phyloP scores from a whole-genome alignment of 2,888 invertebrate species.

The Catocala sponsa region DNA sequence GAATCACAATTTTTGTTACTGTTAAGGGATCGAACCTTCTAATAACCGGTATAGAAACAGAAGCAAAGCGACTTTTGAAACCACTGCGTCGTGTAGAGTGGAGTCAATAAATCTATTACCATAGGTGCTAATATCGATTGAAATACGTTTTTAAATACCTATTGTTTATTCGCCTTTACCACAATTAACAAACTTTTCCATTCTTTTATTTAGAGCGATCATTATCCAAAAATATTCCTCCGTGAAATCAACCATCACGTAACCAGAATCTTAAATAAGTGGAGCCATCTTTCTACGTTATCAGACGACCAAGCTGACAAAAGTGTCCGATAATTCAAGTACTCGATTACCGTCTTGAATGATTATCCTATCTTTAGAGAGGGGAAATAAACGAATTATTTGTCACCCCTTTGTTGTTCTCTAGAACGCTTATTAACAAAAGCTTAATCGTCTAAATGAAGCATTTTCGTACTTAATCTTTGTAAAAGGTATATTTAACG shows the following conservation, averaged over 20 bases:
- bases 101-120: no score
- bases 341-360: constrained; percentile 50
- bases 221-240: neutral
- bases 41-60: no score
- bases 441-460: constrained; percentile 81
- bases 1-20: no score
- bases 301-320: constrained; percentile 37
- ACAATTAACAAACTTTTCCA: no score
- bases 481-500: constrained; percentile 72
- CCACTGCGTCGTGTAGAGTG: no score
- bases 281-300: constrained; percentile 25
- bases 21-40: no score
- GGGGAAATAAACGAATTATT: constrained; percentile 77
- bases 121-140: no score
- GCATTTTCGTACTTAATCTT: constrained; percentile 73
- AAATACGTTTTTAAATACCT: no score
- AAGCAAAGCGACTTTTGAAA: no score
- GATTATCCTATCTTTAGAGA: constrained; percentile 58
- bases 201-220: no score
- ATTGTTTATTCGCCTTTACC: no score
- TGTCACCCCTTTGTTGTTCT: constrained; percentile 80
- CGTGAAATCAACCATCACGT: neutral
- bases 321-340: constrained; percentile 45
- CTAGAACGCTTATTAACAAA: constrained; percentile 77
- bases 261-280: constrained; percentile 7